phyloP scores from a whole-genome alignment of 2,888 invertebrate genomes.

The Ophonus ardosiacus region DNA sequence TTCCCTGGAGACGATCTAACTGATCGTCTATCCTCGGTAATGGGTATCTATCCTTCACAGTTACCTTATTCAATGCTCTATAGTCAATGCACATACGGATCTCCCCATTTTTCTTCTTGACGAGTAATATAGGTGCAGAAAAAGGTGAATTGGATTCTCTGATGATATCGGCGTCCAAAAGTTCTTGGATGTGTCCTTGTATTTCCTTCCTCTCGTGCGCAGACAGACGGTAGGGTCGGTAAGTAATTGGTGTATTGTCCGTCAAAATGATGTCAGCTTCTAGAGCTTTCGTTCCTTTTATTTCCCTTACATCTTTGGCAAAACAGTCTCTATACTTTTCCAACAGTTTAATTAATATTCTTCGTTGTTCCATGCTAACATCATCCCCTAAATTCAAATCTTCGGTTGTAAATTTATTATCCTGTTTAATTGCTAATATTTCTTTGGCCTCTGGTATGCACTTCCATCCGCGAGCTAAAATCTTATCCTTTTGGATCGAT shows the following conservation, averaged over 20 bases:
- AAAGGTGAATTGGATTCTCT: slow-evolving; percentile 66
- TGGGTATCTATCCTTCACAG: slow-evolving; percentile 68
- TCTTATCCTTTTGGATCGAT: neutral
- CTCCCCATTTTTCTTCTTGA: slow-evolving; percentile 66
- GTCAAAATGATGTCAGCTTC: slow-evolving; percentile 64
- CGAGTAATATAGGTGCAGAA: slow-evolving; percentile 63
- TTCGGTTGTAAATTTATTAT: neutral
- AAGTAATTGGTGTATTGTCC: slow-evolving; percentile 62
- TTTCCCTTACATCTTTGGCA: slow-evolving; percentile 16
- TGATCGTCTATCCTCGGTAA: slow-evolving; percentile 69
- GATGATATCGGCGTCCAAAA: slow-evolving; percentile 63
- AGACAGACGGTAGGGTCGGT: slow-evolving; percentile 67
- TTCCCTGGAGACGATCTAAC: slow-evolving; percentile 66
- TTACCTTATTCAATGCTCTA: slow-evolving; percentile 68
- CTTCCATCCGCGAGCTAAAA: neutral
- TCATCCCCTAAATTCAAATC: neutral
- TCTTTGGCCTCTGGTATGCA: slow-evolving; percentile 6
- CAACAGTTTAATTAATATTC: neutral
- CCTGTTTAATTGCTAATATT: neutral
- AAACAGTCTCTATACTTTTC: slow-evolving; percentile 18
- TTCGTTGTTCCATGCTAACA: neutral
- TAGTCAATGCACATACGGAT: slow-evolving; percentile 66
- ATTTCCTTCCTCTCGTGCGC: slow-evolving; percentile 63
- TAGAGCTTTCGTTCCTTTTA: slow-evolving; percentile 57
- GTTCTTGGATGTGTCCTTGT: slow-evolving; percentile 62